Percentiles rank a stretch among this genome's conserved stretches.
Conservation (phyloP, 2,797 vertebrate species). For the Cynodonichthys magdalenae region DNA sequence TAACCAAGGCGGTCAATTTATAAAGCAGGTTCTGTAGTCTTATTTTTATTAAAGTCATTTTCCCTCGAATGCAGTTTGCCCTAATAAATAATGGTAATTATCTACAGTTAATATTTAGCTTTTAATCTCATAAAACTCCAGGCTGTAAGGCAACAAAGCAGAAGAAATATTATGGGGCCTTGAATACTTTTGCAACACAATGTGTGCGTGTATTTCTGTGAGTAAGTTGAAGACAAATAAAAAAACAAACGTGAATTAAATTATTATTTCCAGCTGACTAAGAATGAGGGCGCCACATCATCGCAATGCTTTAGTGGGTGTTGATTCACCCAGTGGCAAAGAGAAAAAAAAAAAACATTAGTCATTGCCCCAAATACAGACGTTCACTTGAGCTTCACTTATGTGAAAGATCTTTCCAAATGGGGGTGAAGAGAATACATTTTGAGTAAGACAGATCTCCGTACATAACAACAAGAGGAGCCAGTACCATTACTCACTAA, state of each 20-base stretch:
- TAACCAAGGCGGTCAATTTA: too few relatives aligned
- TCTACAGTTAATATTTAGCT: too few relatives aligned
- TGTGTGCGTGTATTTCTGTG: too few relatives aligned
- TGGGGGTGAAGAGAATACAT: constrained; percentile 13
- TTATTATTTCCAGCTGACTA: constrained; percentile 31
- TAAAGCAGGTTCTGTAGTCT: too few relatives aligned
- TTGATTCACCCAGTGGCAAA: constrained; percentile 32
- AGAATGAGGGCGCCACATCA: constrained; percentile 29
- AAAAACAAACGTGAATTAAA: constrained; percentile 5
- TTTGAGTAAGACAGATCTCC: constrained; percentile 33
- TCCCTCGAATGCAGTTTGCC: too few relatives aligned
- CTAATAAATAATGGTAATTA: too few relatives aligned
- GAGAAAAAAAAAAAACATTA: constrained; percentile 29
- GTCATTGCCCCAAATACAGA: constrained; percentile 30
- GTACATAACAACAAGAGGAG: constrained; percentile 54
- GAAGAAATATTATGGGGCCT: too few relatives aligned
- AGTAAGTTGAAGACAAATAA: too few relatives aligned
- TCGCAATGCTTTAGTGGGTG: constrained; percentile 15
- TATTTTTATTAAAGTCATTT: too few relatives aligned
- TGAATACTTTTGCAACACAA: too few relatives aligned
- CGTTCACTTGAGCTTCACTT: constrained; percentile 25
- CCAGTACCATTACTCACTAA: constrained; percentile 56
- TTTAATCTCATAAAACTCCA: too few relatives aligned
- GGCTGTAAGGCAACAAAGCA: too few relatives aligned
- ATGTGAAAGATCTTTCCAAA: constrained; percentile 30